Evolutionary conservation across 2,113 vertebrate genomes (phyloP).

Genomic region (Anarhynchus alexandrinus): DNA sequence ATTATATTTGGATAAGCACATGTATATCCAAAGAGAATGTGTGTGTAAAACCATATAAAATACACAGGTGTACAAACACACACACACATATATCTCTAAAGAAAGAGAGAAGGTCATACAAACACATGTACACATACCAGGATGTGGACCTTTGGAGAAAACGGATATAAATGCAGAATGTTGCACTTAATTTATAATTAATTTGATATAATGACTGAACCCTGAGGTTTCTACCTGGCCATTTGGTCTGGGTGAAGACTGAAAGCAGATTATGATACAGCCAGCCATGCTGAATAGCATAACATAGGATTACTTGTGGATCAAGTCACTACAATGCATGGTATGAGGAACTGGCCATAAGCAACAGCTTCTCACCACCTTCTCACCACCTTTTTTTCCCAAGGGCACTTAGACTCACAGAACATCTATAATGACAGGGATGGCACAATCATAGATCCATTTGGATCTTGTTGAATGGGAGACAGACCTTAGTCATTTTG

Average conservation of each 20-base stretch:
- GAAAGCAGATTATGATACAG: background rate
- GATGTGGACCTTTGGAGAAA: background rate
- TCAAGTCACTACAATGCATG: background rate
- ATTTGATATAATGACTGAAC: background rate
- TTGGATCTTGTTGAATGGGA: background rate
- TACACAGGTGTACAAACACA: background rate
- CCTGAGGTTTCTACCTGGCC: background rate
- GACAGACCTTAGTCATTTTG: background rate
- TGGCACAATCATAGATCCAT: background rate
- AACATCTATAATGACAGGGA: background rate
- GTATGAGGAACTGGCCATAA: background rate
- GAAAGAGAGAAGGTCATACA: background rate
- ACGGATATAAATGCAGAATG: accelerated
- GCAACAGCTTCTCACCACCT: background rate
- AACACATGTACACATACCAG: background rate
- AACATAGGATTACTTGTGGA: background rate
- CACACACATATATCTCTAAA: background rate
- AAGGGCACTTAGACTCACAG: background rate
- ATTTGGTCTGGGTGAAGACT: background rate
- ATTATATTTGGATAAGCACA: too few species aligned
- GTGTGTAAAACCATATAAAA: background rate
- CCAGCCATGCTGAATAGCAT: background rate
- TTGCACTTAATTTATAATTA: background rate
- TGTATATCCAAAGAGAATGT: background rate
- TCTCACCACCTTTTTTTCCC: background rate